Evolutionary conservation across 2,888 invertebrate genomes (phyloP).

Genomic region (Thymelicus acteon): DNA sequence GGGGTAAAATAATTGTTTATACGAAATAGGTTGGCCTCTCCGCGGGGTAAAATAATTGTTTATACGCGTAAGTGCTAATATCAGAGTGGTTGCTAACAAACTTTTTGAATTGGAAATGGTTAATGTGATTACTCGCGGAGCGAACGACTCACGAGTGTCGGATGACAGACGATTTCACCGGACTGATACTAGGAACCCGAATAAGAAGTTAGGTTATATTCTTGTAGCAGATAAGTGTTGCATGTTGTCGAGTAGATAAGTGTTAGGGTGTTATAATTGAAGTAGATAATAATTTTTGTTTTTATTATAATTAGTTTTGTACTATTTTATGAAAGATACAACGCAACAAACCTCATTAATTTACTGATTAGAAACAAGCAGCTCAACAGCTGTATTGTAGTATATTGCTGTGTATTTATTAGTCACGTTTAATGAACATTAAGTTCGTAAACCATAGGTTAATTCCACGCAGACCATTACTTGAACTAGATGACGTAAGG

Average conservation of each 20-base stretch:
- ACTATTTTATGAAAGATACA: slow-evolving; percentile 34
- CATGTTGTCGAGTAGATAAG: slow-evolving; percentile 8
- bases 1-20: background rate
- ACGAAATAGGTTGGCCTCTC: slow-evolving; percentile 19
- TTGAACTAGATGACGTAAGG: background rate
- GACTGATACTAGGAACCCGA: slow-evolving; percentile 36
- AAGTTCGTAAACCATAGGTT: slow-evolving; percentile 32
- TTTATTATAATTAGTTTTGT: slow-evolving; percentile 25
- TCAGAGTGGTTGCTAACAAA: slow-evolving; percentile 13
- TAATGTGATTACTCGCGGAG: background rate
- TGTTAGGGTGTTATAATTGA: slow-evolving; percentile 8
- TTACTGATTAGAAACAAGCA: slow-evolving; percentile 31
- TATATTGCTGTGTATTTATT: slow-evolving; percentile 26
- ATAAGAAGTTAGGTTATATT: slow-evolving; percentile 23
- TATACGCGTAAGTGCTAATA: slow-evolving; percentile 17
- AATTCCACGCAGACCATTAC: background rate
- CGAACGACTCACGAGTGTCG: background rate
- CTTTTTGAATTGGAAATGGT: slow-evolving; percentile 9
- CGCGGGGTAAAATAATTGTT: background rate
- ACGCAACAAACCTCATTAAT: slow-evolving; percentile 37
- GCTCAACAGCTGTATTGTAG: slow-evolving; percentile 24
- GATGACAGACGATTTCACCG: background rate
- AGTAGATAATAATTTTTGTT: slow-evolving; percentile 29
- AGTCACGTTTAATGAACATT: slow-evolving; percentile 27
- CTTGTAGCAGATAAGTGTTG: slow-evolving; percentile 29